Percentiles rank a stretch among this genome's conserved stretches.
These are phyloP conservation scores for Pterois miles DNA, from an alignment of 2,797 vertebrate species.

Conservation along the genomic window DNA sequence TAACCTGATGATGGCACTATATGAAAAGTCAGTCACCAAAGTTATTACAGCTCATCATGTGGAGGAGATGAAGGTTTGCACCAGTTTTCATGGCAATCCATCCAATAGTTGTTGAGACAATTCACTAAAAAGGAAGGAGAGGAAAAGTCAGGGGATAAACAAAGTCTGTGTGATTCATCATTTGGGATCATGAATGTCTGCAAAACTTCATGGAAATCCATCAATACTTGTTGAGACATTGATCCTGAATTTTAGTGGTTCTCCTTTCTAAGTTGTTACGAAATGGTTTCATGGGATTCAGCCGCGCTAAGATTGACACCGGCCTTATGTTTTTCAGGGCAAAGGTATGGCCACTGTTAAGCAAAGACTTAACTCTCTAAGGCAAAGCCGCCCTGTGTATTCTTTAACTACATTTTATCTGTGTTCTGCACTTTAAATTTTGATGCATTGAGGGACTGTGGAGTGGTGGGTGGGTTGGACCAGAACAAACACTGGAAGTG, in stretches of 20 bases:
- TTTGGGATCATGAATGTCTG: not conserved
- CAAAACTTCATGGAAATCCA: not conserved
- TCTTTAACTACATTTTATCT: conserved; percentile 26
- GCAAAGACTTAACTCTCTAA: not conserved
- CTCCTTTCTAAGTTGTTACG: not conserved
- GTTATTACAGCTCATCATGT: not conserved
- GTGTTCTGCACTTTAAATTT: conserved; percentile 40
- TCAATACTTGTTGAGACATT: not conserved
- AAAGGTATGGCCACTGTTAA: not conserved
- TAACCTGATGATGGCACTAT: not conserved
- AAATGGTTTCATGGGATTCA: not conserved
- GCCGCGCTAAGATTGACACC: not conserved
- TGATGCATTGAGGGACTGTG: conserved; percentile 35
- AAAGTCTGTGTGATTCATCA: not conserved
- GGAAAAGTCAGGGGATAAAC: not conserved
- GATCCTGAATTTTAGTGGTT: not conserved
- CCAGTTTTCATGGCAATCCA: not conserved
- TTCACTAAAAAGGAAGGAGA: not conserved
- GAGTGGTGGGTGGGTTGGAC: conserved; percentile 30
- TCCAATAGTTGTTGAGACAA: not conserved
- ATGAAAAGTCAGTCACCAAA: not conserved
- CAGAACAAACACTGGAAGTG: conserved; percentile 48
- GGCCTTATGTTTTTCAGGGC: not conserved
- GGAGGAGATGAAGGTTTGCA: not conserved
- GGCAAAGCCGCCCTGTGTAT: conserved; percentile 5